A percentile compares a stretch with the other conserved stretches of the same genome.
Evolutionary conservation across 1,140 invertebrate genomes (phyloP).

Genomic region (Wasmannia auropunctata): DNA sequence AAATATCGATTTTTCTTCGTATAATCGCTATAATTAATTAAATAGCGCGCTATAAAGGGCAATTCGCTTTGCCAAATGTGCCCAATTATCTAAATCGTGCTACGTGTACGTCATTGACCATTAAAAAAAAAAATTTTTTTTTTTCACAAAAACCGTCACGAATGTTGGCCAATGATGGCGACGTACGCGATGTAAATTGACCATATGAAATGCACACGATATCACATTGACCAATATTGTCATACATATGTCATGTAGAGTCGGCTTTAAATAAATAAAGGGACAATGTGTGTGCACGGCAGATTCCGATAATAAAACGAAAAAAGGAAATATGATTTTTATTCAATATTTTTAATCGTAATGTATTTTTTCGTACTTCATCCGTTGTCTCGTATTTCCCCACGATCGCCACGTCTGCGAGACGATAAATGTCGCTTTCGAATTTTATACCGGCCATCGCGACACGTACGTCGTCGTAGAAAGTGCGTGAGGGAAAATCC

Average conservation of each 20-base stretch:
- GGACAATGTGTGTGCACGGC: neutral
- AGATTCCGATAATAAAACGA: neutral
- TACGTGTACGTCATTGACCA: neutral
- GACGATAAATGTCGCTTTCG: neutral
- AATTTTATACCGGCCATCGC: neutral
- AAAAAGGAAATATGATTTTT: neutral
- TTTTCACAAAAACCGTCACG: neutral
- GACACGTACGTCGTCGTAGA: neutral
- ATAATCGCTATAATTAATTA: conserved; percentile 1
- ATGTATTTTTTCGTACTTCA: neutral
- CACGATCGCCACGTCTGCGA: neutral
- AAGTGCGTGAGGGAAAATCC: neutral
- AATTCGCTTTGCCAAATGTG: neutral
- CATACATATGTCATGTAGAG: neutral
- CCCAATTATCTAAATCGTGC: neutral
- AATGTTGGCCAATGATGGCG: neutral
- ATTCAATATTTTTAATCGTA: conserved; percentile 12
- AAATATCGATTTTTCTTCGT: neutral
- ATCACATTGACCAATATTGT: neutral
- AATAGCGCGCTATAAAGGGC: neutral
- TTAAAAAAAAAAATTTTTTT: neutral
- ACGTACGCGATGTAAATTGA: neutral
- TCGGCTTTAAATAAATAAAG: neutral
- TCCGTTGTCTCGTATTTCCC: neutral
- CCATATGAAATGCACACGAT: neutral